Evolutionary conservation across 35 echinoderm and acorn worm genomes (phyloP).

Genomic region (Holothuria glaberrima): DNA sequence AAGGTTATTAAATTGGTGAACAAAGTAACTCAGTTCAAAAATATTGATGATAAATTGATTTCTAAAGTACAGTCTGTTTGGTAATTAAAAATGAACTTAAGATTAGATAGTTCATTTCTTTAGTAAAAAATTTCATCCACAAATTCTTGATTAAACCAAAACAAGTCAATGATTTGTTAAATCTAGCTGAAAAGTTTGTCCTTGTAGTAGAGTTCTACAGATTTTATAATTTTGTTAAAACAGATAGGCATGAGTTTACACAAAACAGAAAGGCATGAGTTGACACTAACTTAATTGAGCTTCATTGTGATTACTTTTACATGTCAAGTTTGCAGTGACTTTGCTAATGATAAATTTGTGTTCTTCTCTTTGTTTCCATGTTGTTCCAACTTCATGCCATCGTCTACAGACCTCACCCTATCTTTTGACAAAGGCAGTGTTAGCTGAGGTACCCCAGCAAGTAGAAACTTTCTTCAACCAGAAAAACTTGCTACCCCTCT

Average conservation of each 20-base stretch:
- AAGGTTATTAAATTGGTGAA: too few relatives aligned
- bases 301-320: too few relatives aligned
- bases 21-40: too few relatives aligned
- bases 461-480: constrained; percentile 84
- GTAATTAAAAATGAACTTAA: too few relatives aligned
- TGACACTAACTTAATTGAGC: too few relatives aligned
- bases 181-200: too few relatives aligned
- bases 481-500: constrained; percentile 79
- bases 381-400: neutral
- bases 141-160: too few relatives aligned
- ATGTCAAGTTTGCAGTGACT: constrained; percentile 36
- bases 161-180: too few relatives aligned
- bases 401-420: constrained; percentile 76
- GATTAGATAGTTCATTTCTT: too few relatives aligned
- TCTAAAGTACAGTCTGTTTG: too few relatives aligned
- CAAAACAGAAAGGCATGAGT: neutral
- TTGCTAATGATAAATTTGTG: constrained; percentile 19
- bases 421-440: constrained; percentile 80
- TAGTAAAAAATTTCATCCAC: too few relatives aligned
- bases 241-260: neutral
- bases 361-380: constrained; percentile 51
- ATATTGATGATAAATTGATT: too few relatives aligned
- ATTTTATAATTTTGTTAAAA: neutral
- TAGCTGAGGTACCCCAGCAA: constrained; percentile 96
- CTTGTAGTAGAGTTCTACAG: neutral